Conservation (phyloP, 2,888 invertebrate genomes). For the Gandaritis pyraliata region DNA sequence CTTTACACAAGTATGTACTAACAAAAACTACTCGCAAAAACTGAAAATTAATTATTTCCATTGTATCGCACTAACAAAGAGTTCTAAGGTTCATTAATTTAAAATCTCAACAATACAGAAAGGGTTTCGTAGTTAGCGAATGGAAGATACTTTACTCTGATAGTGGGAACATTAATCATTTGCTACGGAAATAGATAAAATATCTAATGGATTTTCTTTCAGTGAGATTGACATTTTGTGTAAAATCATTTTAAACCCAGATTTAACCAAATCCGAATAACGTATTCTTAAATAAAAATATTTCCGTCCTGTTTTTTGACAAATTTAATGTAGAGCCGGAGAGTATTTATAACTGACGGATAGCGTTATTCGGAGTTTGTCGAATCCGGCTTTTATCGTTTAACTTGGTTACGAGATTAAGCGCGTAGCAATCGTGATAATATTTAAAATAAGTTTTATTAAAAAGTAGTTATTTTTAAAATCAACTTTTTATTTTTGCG, state of each 20-base stretch:
- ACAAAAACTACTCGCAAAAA: conserved; percentile 35
- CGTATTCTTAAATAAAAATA: too few species aligned
- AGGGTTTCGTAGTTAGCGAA: conserved; percentile 49
- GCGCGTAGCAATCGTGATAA: too few species aligned
- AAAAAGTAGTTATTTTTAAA: too few species aligned
- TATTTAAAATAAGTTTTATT: too few species aligned
- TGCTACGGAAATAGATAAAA: conserved; percentile 48
- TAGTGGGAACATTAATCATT: conserved; percentile 53
- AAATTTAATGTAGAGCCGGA: too few species aligned
- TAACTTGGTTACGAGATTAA: too few species aligned
- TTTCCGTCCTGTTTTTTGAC: too few species aligned
- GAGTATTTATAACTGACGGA: too few species aligned
- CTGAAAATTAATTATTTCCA: conserved; percentile 53
- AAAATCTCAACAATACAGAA: conserved; percentile 64
- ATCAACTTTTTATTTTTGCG: too few species aligned
- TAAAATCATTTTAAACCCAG: background rate
- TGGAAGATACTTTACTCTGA: conserved; percentile 46
- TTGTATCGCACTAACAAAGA: conserved; percentile 56
- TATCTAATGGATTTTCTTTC: conserved; percentile 43
- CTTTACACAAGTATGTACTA: background rate
- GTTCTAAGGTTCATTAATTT: conserved; percentile 61
- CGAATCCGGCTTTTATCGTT: too few species aligned
- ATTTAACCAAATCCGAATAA: too few species aligned
- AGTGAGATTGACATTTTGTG: conserved; percentile 39
- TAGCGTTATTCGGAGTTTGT: too few species aligned